A percentile compares a stretch with the other conserved stretches of the same genome.
Conservation (phyloP, 2,113 vertebrate genomes). For the Willisornis vidua region DNA sequence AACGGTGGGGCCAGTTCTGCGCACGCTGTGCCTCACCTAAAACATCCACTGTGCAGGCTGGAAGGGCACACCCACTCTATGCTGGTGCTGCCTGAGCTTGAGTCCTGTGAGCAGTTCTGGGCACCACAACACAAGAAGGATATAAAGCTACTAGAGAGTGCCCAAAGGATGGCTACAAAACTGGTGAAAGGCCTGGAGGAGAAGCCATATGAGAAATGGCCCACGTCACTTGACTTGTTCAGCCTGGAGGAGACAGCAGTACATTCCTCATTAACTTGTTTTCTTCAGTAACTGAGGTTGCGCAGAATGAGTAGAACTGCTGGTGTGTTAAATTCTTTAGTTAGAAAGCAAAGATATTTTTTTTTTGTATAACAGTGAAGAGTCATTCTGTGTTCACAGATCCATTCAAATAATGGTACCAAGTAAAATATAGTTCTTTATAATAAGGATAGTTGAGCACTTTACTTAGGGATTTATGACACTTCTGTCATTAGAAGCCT, state of each 20-base stretch:
- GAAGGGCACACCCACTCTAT: no score
- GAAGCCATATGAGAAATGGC: neutral
- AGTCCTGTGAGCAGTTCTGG: neutral
- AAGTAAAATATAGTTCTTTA: neutral
- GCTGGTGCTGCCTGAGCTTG: accelerated
- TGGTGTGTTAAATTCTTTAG: neutral
- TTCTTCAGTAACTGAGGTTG: neutral
- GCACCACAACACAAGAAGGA: neutral
- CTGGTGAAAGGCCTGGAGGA: neutral
- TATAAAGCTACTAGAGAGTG: neutral
- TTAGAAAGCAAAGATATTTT: neutral
- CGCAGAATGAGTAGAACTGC: neutral
- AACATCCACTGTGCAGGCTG: no score
- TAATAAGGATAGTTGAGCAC: neutral
- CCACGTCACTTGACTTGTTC: neutral
- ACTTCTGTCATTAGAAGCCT: neutral
- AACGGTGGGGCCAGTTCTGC: no score
- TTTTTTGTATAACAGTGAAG: neutral
- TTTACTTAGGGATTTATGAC: neutral
- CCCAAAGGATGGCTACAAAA: neutral
- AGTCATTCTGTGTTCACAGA: neutral
- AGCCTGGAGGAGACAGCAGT: neutral
- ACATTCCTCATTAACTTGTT: neutral
- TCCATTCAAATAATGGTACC: neutral
- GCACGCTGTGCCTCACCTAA: no score